Percentiles rank a stretch among this genome's conserved stretches.
phyloP scores from a whole-genome alignment of 2,797 vertebrate species.

The Pseudochromis fuscus region DNA sequence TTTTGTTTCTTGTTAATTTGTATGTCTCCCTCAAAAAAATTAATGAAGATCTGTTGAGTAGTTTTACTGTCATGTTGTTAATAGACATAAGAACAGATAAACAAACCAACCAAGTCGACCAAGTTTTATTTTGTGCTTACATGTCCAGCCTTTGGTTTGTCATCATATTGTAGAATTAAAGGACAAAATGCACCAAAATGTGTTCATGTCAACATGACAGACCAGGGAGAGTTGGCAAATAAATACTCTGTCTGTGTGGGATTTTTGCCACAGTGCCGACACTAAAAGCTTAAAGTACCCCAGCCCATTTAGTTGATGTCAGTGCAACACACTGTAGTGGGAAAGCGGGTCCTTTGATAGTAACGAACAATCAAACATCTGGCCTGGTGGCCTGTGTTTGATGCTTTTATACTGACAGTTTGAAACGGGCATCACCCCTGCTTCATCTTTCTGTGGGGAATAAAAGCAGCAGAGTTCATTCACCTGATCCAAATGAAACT shows the following conservation, averaged over 20 bases:
- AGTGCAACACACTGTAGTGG: not conserved
- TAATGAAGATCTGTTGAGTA: too few species aligned
- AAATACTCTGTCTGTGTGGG: not conserved
- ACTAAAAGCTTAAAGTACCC: conserved; percentile 4
- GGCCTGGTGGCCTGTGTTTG: conserved; percentile 2
- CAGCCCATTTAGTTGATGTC: not conserved
- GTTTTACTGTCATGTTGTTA: too few species aligned
- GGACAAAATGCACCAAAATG: not conserved
- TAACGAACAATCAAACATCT: conserved; percentile 20
- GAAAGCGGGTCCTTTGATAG: conserved; percentile 2
- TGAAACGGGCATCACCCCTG: not conserved
- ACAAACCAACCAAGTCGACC: too few species aligned
- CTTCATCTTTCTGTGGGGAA: conserved; percentile 3
- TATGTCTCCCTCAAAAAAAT: too few species aligned
- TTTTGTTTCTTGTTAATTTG: too few species aligned
- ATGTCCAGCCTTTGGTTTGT: not conserved
- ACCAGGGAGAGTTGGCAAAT: not conserved
- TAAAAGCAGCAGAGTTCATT: conserved; percentile 1
- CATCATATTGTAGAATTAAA: not conserved
- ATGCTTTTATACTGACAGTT: conserved; percentile 5
- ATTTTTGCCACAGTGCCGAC: not conserved
- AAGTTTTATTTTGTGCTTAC: too few species aligned
- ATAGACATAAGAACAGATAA: too few species aligned
- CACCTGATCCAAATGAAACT: conserved; percentile 12
- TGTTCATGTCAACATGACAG: not conserved